phyloP scores from a whole-genome alignment of 2,797 vertebrate genomes.

The Myotis daubentonii region DNA sequence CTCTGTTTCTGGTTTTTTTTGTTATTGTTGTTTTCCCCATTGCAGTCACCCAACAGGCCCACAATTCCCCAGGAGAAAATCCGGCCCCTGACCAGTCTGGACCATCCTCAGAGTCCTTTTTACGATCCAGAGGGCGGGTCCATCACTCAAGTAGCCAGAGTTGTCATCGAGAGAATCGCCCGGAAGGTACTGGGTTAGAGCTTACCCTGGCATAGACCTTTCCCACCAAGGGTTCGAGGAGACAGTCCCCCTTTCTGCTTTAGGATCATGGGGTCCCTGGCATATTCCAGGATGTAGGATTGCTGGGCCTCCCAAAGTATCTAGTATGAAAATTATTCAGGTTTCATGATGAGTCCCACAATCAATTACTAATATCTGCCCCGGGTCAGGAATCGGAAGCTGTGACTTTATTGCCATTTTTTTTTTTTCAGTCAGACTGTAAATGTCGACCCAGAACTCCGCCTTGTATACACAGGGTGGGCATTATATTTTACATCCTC shows the following conservation, averaged over 20 bases:
- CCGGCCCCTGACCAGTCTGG: constrained; percentile 96
- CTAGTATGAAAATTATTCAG: background rate
- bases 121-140: constrained; percentile 98
- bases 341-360: background rate
- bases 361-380: background rate
- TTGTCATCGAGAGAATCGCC: constrained; percentile 97
- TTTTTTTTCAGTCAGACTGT: constrained; percentile 3
- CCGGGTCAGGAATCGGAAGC: background rate
- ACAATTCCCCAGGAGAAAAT: constrained; percentile 95
- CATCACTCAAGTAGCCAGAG: constrained; percentile 94
- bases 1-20: background rate
- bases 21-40: background rate
- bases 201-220: background rate
- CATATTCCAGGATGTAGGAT: background rate
- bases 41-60: constrained; percentile 95
- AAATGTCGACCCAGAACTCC: background rate
- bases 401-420: background rate
- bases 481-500: background rate
- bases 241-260: background rate
- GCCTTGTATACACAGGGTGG: background rate
- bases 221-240: background rate
- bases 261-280: background rate
- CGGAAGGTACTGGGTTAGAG: constrained; percentile 91
- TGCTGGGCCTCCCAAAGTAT: background rate
- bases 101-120: constrained; percentile 98